Evolutionary conservation across 2,888 invertebrate species (phyloP), one percentile per base, ranked within the genome.

Genomic region (Stenchaetothrips biformis): DNA sequence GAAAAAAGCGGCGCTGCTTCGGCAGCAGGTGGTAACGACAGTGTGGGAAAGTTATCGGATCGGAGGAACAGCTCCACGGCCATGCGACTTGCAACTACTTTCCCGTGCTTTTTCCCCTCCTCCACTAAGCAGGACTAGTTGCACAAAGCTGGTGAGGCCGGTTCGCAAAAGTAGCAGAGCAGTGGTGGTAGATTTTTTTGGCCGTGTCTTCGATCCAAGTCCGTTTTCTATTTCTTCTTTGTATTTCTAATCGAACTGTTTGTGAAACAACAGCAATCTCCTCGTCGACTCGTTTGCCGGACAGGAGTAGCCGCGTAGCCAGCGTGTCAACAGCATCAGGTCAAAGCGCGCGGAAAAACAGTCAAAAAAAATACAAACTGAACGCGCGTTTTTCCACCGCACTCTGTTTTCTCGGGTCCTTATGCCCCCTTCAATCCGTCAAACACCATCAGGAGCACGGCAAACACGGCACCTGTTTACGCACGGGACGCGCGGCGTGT

Each of bases 401-500:
- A 9, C 21, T 11, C 67, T 18, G 16, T 18, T 13, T 18, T 53
- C 53, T 1, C 53, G 67, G 8, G 67, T 74, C 67, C 67, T 74
- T 74, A 74, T 74, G 67, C 25, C 67, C 67, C 21, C 67, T 74
- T 11, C 11, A 74, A 21, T 74, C 67, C 67, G 67, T 74, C 67
- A 74, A 74, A 25, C 67, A 25, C 59, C 59, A 59, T 59, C 59
- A 59, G 59, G 18, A 59, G 59, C 67, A 21, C 21, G 25, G 67
- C 67, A 74, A 74, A 74, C 67, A 74, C 59, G 59, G 21, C 67
- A 25, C 67, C 67, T 74, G 67, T 74, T 74, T 74, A 74, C 67
- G 25, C 21, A 21, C 21, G 2, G 21, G 21, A 9, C 21, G 21
- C n/a, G 21, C 11, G 11, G 21, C 25, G 67, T 11, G 67, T 25